Evolutionary conservation across 2,113 vertebrate genomes (phyloP), one percentile per base, ranked within the genome.

Genomic region (Colinus virginianus): DNA sequence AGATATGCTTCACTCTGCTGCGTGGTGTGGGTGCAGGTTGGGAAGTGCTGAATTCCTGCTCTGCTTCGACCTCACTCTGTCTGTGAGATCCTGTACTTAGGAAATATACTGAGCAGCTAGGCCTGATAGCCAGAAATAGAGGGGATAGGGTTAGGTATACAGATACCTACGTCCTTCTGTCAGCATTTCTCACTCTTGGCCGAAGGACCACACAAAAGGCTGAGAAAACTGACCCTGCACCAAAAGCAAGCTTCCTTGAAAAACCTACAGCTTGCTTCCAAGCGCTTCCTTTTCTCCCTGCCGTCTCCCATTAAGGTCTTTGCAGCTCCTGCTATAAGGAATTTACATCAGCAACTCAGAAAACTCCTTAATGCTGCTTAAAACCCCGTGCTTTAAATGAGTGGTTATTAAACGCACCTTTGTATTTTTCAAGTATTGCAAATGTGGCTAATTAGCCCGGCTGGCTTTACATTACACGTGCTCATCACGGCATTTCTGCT

Each of bases 141-240:
- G 4, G 46, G 26, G 49, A 40, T 26, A 61, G 30, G n/a, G 49
- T 26, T 26, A 53, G 51, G 10, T 26, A 20, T 20, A 42, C 9
- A 30, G 22, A 11, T 45, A 32, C 23, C n/a, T 25, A 8, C 53
- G 46, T 22, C 36, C 13, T 4, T 90, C 34, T 63, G 13, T 26
- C 32, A 74, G 34, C 12, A 16, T 34, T 67, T 62, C 56, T 94
- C 61, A 45, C 82, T 74, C 53, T 28, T 84, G 79, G 87, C 79
- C 71, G 43, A 61, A 78, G 53, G 83, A 93, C 88, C 72, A 84
- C 62, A 93, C 26, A 91, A 61, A 36, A 56, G 45, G 69, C 43
- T 81, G 74, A 71, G 86, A 90, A 93, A 94, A 90, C 19, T 12
- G 87, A 90, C 45, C 70, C 56, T 71, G 48, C 42, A 43, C 40